Conservation (phyloP, 2,888 invertebrate genomes). For the Abscondita cerata region DNA sequence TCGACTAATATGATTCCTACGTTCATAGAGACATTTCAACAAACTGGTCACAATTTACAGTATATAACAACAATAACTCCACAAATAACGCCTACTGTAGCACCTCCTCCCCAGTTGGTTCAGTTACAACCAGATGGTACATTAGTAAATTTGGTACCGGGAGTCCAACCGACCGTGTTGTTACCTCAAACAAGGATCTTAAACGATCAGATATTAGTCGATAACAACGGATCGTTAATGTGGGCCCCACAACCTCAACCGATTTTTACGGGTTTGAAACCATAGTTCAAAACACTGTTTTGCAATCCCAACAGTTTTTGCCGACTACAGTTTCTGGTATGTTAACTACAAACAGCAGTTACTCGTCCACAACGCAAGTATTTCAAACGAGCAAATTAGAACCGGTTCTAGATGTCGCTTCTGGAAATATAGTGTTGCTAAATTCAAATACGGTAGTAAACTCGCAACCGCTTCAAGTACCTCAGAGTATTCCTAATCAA, state of each 20-base stretch:
- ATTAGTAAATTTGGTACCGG: conserved; percentile 54
- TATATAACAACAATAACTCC: conserved; percentile 76
- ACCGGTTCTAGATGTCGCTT: conserved; percentile 78
- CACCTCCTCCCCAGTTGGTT: conserved; percentile 54
- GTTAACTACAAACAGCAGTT: conserved; percentile 81
- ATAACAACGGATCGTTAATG: conserved; percentile 55
- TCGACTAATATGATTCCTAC: conserved; percentile 64
- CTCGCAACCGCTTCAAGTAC: conserved; percentile 42
- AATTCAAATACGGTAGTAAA: conserved; percentile 68
- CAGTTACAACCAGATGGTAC: conserved; percentile 60
- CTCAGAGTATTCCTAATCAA: conserved; percentile 37
- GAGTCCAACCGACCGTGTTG: conserved; percentile 53
- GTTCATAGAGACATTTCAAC: conserved; percentile 73
- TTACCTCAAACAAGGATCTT: conserved; percentile 53
- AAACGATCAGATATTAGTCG: conserved; percentile 54
- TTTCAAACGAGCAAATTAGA: conserved; percentile 87
- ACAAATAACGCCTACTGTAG: conserved; percentile 44
- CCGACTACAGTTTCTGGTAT: conserved; percentile 83
- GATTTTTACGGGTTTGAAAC: conserved; percentile 85
- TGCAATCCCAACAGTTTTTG: conserved; percentile 88
- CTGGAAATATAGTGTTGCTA: conserved; percentile 71
- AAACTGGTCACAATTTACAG: conserved; percentile 75
- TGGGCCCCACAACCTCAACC: conserved; percentile 68
- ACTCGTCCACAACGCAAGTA: conserved; percentile 84
- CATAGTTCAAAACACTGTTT: conserved; percentile 86